Evolutionary conservation across 2,888 invertebrate species (phyloP).

Genomic region (Diplolepis rosae): DNA sequence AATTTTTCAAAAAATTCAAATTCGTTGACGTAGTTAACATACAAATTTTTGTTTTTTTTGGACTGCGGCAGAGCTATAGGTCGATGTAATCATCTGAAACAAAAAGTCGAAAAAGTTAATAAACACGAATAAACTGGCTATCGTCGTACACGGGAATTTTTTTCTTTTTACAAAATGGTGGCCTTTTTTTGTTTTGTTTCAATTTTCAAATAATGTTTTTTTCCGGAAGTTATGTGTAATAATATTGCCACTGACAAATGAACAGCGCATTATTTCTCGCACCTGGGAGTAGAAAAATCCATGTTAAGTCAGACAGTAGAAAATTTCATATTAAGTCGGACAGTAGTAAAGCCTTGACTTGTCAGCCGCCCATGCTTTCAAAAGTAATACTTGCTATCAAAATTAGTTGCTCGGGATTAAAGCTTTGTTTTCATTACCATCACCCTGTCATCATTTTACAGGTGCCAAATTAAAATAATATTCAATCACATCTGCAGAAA

Average conservation of each 20-base stretch:
- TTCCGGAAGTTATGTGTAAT: too few relatives aligned
- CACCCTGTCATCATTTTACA: slow-evolving; percentile 6
- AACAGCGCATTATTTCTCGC: not conserved
- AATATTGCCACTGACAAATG: slow-evolving; percentile 7
- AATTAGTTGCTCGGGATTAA: slow-evolving; percentile 19
- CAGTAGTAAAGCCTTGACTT: slow-evolving; percentile 22
- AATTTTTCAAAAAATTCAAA: too few relatives aligned
- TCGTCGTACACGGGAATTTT: too few relatives aligned
- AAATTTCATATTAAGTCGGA: slow-evolving; percentile 10
- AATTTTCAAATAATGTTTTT: too few relatives aligned
- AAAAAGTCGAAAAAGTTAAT: too few relatives aligned
- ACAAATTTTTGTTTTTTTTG: too few relatives aligned
- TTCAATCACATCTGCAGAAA: not conserved
- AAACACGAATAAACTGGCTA: too few relatives aligned
- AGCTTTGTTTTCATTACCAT: not conserved
- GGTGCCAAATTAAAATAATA: slow-evolving; percentile 13
- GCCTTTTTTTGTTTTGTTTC: too few relatives aligned
- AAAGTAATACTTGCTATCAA: slow-evolving; percentile 1
- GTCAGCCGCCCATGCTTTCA: slow-evolving; percentile 19
- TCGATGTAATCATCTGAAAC: too few relatives aligned
- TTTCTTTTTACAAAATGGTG: too few relatives aligned
- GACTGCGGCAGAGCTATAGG: too few relatives aligned
- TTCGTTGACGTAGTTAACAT: too few relatives aligned
- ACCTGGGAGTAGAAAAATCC: slow-evolving; percentile 11
- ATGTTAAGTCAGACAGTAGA: slow-evolving; percentile 28